Conservation (phyloP, 2,113 vertebrate species). For the Lanius ludovicianus region DNA sequence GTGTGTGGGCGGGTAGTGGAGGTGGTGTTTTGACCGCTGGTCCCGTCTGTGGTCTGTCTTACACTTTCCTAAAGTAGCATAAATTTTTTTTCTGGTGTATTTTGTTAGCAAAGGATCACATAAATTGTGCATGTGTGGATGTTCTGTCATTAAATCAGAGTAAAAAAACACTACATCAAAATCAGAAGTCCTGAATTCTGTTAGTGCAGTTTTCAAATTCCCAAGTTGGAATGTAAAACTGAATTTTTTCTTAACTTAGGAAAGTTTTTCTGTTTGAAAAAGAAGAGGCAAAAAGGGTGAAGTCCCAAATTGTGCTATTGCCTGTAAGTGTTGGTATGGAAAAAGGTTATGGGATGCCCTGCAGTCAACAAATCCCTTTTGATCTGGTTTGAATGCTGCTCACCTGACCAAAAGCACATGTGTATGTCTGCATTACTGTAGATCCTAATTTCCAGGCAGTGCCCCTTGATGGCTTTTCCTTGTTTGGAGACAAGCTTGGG, state of each 20-base stretch:
- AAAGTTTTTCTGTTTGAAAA: background rate
- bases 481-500: background rate
- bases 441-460: background rate
- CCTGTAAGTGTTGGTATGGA: background rate
- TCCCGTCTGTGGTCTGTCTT: background rate
- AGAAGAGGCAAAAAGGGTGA: background rate
- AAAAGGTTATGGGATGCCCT: background rate
- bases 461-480: background rate
- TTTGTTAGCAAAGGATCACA: background rate
- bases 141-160: background rate
- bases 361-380: background rate
- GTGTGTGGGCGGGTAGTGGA: accelerated
- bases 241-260: background rate
- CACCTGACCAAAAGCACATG: background rate
- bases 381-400: background rate
- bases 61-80: background rate
- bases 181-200: background rate
- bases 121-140: background rate
- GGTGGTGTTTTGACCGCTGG: background rate
- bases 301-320: background rate
- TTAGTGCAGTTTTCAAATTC: background rate
- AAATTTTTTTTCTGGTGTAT: background rate
- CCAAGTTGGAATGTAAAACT: background rate
- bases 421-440: background rate
- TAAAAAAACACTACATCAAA: background rate